Conservation (phyloP, 2,797 vertebrate genomes). For the Falco columbarius region DNA sequence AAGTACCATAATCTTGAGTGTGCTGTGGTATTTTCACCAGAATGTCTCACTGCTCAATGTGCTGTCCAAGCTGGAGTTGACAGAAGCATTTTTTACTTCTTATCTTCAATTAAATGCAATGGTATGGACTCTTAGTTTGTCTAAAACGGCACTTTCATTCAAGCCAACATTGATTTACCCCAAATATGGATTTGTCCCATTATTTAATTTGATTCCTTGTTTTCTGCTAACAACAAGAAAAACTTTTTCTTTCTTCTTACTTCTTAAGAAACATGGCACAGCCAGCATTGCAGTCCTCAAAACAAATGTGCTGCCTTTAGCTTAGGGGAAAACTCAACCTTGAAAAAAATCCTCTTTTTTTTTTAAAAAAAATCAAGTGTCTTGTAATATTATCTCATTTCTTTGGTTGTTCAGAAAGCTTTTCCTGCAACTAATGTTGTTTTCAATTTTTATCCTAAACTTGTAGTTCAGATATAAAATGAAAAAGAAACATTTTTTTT, state of each 20-base stretch:
- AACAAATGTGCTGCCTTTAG: not conserved
- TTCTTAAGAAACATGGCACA: not conserved
- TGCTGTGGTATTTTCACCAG: not conserved
- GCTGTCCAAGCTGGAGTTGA: not conserved
- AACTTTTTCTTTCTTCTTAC: conserved; percentile 10
- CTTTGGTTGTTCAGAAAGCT: not conserved
- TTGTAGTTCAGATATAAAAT: not conserved
- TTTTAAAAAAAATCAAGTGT: not conserved
- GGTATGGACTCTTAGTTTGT: not conserved
- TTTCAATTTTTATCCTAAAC: not conserved
- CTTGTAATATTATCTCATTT: not conserved
- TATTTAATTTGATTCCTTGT: not conserved
- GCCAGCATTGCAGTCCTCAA: not conserved
- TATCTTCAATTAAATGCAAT: not conserved
- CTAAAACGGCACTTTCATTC: not conserved
- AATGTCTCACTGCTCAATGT: not conserved
- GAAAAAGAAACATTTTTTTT: not conserved
- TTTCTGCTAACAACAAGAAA: not conserved
- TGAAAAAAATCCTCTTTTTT: not conserved
- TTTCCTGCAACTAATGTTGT: not conserved
- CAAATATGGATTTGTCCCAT: not conserved
- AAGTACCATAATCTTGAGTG: not conserved
- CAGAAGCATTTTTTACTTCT: not conserved
- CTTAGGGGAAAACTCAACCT: not conserved
- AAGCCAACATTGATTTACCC: not conserved